Percentiles rank a stretch among this genome's conserved stretches.
Conservation (phyloP, 30 jellyfish, hydroid and myxozoan species). For the Aurelia aurita complex sp. Pacific region DNA sequence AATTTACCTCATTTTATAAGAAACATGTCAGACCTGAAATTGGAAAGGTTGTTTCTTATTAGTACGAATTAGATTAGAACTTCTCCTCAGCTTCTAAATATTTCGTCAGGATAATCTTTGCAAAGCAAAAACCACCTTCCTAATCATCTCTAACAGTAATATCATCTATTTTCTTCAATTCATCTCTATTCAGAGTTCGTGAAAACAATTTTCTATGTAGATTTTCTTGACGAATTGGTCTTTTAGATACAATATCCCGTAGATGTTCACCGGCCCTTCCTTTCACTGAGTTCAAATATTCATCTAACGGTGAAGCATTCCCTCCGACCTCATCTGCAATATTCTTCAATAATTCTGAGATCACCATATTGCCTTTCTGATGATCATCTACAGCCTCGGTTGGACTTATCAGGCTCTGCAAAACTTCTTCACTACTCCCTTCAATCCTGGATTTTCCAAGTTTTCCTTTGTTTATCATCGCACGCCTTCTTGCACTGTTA, state of each 20-base stretch:
- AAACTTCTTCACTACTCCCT: neutral
- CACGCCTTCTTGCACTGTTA: constrained; percentile 6
- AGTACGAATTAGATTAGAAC: too few relatives aligned
- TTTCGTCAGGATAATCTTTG: neutral
- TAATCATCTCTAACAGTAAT: constrained; percentile 16
- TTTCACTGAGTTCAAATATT: constrained; percentile 12
- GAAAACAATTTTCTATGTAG: neutral
- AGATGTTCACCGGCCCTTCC: neutral
- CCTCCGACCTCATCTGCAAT: constrained; percentile 57
- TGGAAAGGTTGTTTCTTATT: too few relatives aligned
- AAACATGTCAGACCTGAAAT: too few relatives aligned
- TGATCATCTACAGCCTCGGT: constrained; percentile 6
- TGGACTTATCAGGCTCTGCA: constrained; percentile 48
- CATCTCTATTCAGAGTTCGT: constrained; percentile 12
- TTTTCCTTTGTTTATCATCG: neutral
- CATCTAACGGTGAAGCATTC: constrained; percentile 48
- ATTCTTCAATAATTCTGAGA: constrained; percentile 22
- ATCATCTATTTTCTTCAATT: constrained; percentile 27
- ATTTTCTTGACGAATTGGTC: constrained; percentile 26
- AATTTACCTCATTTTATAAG: too few relatives aligned
- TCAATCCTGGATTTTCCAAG: neutral
- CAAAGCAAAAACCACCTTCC: neutral
- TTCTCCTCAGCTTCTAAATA: neutral
- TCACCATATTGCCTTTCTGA: constrained; percentile 13
- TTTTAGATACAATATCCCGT: constrained; percentile 17